These are phyloP conservation scores for Megaceryle maxima DNA, from an alignment of 2,113 vertebrate species.

Conservation along the genomic window DNA sequence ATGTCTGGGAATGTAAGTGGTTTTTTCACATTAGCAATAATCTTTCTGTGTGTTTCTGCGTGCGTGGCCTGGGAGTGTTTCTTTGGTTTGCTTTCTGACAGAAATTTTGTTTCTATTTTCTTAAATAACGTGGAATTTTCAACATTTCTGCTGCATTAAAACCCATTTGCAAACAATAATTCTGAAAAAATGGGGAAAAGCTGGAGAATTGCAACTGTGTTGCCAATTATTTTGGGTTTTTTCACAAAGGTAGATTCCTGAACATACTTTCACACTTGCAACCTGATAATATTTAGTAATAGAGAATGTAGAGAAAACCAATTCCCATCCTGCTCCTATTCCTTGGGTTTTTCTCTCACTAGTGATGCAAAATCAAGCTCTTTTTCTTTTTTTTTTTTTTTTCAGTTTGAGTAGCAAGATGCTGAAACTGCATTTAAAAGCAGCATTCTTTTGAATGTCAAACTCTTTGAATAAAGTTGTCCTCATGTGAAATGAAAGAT, in stretches of 20 bases:
- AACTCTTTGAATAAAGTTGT: not conserved
- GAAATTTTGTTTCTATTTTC: not conserved
- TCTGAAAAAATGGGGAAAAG: not conserved
- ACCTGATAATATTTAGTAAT: not conserved
- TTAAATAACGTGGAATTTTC: not conserved
- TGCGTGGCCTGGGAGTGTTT: not conserved
- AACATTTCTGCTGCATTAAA: not conserved
- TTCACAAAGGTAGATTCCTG: not conserved
- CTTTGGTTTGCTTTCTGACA: not conserved
- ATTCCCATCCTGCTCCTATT: not conserved
- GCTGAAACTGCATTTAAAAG: not conserved
- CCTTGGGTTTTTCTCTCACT: not conserved
- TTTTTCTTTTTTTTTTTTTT: not conserved
- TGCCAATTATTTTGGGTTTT: not conserved
- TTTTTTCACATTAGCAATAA: constrained; percentile 6
- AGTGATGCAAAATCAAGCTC: not conserved
- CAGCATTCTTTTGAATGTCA: not conserved
- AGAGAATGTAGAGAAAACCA: too few species aligned
- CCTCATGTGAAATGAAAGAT: not conserved
- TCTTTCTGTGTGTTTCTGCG: not conserved
- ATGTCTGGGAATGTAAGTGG: constrained; percentile 96
- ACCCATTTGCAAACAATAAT: not conserved
- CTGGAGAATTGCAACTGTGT: not conserved
- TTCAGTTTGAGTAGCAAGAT: not conserved
- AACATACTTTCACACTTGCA: not conserved